Conservation (phyloP, 2,113 vertebrate species). For the Aphyosemion australe region DNA sequence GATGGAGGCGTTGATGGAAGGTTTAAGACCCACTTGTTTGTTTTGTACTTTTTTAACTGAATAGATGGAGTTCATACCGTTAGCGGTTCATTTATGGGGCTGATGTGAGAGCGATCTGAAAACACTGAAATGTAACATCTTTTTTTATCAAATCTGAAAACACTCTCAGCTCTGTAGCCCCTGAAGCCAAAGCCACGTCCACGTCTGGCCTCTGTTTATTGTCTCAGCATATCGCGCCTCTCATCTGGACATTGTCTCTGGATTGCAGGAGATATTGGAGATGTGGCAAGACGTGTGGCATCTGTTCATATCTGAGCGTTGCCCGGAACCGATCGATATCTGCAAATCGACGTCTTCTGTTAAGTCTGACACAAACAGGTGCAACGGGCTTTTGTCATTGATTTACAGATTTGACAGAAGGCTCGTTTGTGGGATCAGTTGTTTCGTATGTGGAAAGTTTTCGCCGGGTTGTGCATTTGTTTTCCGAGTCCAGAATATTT, state of each 20-base stretch:
- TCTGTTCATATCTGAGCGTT: constrained; percentile 45
- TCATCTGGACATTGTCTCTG: constrained; percentile 42
- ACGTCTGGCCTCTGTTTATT: constrained; percentile 10
- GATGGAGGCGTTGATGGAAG: background rate
- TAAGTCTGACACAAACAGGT: constrained; percentile 46
- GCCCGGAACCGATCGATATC: constrained; percentile 45
- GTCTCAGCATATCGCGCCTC: constrained; percentile 30
- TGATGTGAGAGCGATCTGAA: too few relatives aligned
- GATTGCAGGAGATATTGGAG: constrained; percentile 50
- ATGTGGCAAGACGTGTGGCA: constrained; percentile 53
- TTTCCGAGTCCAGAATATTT: background rate
- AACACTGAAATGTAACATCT: too few relatives aligned
- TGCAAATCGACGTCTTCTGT: constrained; percentile 51
- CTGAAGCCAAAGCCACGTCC: constrained; percentile 7
- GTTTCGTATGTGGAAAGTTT: background rate
- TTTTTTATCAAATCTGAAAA: too few relatives aligned
- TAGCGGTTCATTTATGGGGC: background rate
- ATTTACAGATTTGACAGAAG: constrained; percentile 37
- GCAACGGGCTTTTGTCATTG: constrained; percentile 40
- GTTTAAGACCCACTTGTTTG: background rate
- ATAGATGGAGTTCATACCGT: too few relatives aligned
- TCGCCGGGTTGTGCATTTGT: background rate
- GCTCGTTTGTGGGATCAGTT: constrained; percentile 24
- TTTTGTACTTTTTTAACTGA: background rate
- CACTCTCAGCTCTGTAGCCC: background rate